phyloP scores from a whole-genome alignment of 2,113 vertebrate species.

The Erpornis zantholeuca region DNA sequence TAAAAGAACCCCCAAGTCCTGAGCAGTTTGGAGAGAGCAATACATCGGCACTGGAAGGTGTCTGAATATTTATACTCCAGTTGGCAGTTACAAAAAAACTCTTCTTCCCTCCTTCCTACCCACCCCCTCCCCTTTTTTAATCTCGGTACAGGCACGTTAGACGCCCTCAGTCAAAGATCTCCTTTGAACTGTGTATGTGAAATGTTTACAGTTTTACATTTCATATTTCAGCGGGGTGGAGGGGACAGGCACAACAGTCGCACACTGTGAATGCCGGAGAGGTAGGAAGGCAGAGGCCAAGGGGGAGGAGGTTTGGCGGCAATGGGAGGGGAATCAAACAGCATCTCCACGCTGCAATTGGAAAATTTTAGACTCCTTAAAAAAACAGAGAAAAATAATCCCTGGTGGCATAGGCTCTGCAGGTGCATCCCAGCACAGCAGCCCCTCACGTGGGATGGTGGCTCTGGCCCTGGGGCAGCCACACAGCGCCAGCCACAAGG shows the following conservation, averaged over 20 bases:
- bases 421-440: slow-evolving; percentile 18
- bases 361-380: slow-evolving; percentile 33
- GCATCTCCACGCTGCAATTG: slow-evolving; percentile 17
- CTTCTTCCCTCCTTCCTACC: slow-evolving; percentile 16
- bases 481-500: neutral
- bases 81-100: slow-evolving; percentile 42
- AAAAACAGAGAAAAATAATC: neutral
- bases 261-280: slow-evolving; percentile 31
- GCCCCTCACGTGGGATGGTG: neutral
- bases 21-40: neutral
- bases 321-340: slow-evolving; percentile 7
- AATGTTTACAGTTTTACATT: slow-evolving; percentile 69
- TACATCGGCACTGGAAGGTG: slow-evolving; percentile 7
- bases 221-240: slow-evolving; percentile 60
- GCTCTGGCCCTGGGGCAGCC: neutral
- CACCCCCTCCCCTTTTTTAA: slow-evolving; percentile 25
- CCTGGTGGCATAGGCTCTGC: neutral
- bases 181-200: slow-evolving; percentile 62
- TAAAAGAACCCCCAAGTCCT: neutral
- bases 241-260: slow-evolving; percentile 53
- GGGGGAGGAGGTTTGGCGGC: neutral
- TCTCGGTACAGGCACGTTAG: slow-evolving; percentile 46
- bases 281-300: slow-evolving; percentile 30
- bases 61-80: slow-evolving; percentile 45
- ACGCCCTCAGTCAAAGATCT: slow-evolving; percentile 61